phyloP scores from a whole-genome alignment of 2,113 vertebrate genomes.

The Anhinga rufa region DNA sequence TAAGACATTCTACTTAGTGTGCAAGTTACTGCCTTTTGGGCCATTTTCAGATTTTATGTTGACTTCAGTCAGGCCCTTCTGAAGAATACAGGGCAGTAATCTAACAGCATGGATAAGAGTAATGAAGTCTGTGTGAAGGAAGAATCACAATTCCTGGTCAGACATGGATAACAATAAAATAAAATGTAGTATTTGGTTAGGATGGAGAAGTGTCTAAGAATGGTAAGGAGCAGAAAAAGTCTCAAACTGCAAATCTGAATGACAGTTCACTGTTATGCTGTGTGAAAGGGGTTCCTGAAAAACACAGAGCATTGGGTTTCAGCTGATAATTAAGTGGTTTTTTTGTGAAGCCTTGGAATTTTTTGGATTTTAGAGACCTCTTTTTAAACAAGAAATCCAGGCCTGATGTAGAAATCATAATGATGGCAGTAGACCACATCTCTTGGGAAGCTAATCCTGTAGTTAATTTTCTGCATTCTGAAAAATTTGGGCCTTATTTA shows the following conservation, averaged over 20 bases:
- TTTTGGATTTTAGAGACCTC: background rate
- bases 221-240: background rate
- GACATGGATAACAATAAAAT: background rate
- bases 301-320: background rate
- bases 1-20: background rate
- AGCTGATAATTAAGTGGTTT: background rate
- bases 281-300: background rate
- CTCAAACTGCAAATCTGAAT: background rate
- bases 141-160: background rate
- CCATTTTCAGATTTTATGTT: background rate
- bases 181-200: background rate
- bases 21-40: background rate
- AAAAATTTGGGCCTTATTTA: background rate
- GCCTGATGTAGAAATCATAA: background rate
- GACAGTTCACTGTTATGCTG: background rate
- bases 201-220: background rate
- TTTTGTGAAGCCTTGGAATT: background rate
- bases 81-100: background rate
- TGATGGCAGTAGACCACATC: background rate
- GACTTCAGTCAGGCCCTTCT: background rate
- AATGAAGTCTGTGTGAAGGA: background rate
- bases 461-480: slow-evolving; percentile 2
- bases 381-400: background rate
- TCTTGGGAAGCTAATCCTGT: background rate
- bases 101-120: background rate